Evolutionary conservation across 2,113 vertebrate genomes (phyloP).

Genomic region (Xiphophorus maculatus): DNA sequence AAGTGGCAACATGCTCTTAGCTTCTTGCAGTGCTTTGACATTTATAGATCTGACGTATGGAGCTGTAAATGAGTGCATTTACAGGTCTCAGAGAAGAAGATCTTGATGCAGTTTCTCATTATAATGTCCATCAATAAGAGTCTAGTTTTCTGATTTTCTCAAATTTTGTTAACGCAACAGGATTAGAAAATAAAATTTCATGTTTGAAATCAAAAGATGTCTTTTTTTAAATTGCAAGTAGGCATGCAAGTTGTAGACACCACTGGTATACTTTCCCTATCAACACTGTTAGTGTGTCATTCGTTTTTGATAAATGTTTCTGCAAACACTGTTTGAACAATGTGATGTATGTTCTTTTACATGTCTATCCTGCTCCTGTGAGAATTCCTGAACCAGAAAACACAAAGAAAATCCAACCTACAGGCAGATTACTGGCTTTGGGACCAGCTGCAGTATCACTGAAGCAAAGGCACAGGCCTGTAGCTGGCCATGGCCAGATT

Average conservation of each 20-base stretch:
- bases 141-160: no score
- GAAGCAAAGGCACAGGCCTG: slow-evolving; percentile 39
- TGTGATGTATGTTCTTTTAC: not conserved
- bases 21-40: not conserved
- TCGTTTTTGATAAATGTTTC: no score
- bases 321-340: no score
- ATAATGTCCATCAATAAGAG: no score
- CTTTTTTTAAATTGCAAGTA: no score
- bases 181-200: not conserved
- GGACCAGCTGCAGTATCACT: slow-evolving; percentile 26
- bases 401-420: slow-evolving; percentile 35
- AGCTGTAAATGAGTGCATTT: not conserved
- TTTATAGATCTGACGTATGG: not conserved
- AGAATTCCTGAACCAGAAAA: slow-evolving; percentile 10
- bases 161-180: not conserved
- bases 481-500: slow-evolving; percentile 30
- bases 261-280: no score
- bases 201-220: no score
- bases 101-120: no score
- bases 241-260: no score
- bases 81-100: no score
- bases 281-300: no score
- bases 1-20: not conserved
- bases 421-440: slow-evolving; percentile 30
- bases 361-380: slow-evolving; percentile 17